phyloP scores from a whole-genome alignment of 2,797 vertebrate genomes.

The Falco concolor region DNA sequence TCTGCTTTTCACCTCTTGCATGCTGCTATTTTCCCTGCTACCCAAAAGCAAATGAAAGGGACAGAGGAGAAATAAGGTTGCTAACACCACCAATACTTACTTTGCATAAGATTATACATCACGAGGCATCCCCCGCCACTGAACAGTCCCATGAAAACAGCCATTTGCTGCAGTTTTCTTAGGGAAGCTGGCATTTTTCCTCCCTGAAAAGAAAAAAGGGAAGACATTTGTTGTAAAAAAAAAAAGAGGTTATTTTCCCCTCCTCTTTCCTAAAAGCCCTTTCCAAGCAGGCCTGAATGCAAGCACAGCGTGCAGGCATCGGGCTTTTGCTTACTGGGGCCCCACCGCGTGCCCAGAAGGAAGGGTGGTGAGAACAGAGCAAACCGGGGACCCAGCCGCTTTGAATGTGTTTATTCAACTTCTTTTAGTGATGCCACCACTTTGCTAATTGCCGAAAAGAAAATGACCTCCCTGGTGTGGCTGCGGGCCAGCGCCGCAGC shows the following conservation, averaged over 20 bases:
- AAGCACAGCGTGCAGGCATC: background rate
- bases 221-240: constrained; percentile 32
- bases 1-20: background rate
- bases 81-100: constrained; percentile 69
- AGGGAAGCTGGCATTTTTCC: constrained; percentile 69
- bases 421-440: constrained; percentile 12
- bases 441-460: constrained; percentile 2
- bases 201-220: constrained; percentile 58
- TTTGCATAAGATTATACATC: constrained; percentile 83
- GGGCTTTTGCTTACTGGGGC: background rate
- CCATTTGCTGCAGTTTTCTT: constrained; percentile 73
- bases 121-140: constrained; percentile 64
- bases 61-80: background rate
- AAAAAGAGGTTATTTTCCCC: background rate
- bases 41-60: background rate
- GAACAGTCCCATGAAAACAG: constrained; percentile 77
- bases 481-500: background rate
- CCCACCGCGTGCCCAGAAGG: background rate
- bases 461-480: constrained; percentile 31
- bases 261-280: background rate
- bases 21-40: background rate
- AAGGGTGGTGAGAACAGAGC: constrained; percentile 31
- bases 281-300: constrained; percentile 27
- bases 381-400: background rate
- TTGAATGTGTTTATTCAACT: constrained; percentile 16